Base-by-base conservation (phyloP, 1,140 invertebrate genomes). In the Antheraea mylitta region DNA sequence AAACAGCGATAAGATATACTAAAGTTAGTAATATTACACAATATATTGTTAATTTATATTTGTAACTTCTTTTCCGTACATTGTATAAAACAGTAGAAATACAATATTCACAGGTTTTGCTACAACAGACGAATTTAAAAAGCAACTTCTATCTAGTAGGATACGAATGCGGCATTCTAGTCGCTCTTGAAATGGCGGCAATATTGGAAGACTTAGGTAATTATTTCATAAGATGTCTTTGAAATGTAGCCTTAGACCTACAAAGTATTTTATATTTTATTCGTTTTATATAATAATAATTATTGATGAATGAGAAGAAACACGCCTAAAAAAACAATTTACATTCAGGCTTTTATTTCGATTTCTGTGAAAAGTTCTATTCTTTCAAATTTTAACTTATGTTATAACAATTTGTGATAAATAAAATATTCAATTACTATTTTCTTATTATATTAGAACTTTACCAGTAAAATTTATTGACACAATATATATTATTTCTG, bases 121-220 rank as follows among this genome's bases (percentile, higher is more conserved):
- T 73, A 7, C 72, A 79, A 18, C 75, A 62, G 66, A 64, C 30
- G 10, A 38, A 48, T 65, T 48, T 11, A 19, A 65, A 65, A 65
- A 48, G 53, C 8, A 53, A 36, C 8, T 58, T 61, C 45, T 82
- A 81, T 63, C 60, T 84, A 0, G 19, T 84, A 37, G 82, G 80
- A 0, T 82, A 79, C 61, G 78, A 82, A 53, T 71, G 66, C 45
- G 82, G 82, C 10, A 77, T 81, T 0, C n/a, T 71, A 0, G 68
- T 79, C 7, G 77, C 79, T 9, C 63, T 84, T 13, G 82, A 84
- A 68, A 69, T 78, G 18, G 76, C 76, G 16, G 58, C 72, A 19
- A 77, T 82, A 19, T 66, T 84, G 5, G 80, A 82, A 71, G 58
- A 76, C 36, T 58, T 76, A 58, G 81, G 78, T 83, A 70, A 59